These are phyloP conservation scores for Danio aesculapii DNA, from an alignment of 2,797 vertebrate species.

Conservation along the genomic window DNA sequence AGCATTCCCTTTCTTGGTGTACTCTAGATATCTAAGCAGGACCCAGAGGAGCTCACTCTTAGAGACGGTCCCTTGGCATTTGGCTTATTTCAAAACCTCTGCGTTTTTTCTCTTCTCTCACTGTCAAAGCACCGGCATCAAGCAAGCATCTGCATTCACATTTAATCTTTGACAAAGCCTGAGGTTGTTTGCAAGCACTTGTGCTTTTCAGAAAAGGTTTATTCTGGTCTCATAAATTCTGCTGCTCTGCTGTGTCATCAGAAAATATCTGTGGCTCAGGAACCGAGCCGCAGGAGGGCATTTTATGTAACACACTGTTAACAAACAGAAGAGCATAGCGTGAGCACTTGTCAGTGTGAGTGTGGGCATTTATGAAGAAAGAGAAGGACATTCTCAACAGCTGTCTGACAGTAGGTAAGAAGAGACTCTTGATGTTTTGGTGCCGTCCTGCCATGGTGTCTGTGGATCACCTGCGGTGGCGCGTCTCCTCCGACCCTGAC, in stretches of 20 bases:
- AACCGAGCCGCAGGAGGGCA: slow-evolving; percentile 42
- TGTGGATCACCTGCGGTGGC: slow-evolving; percentile 78
- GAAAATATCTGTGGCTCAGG: slow-evolving; percentile 41
- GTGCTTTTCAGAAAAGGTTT: slow-evolving; percentile 46
- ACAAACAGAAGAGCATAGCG: slow-evolving; percentile 29
- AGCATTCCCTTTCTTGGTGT: slow-evolving; percentile 28
- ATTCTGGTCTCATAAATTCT: slow-evolving; percentile 49
- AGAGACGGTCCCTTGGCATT: slow-evolving; percentile 28
- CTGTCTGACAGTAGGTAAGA: slow-evolving; percentile 73
- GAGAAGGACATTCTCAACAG: slow-evolving; percentile 56
- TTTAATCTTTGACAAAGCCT: slow-evolving; percentile 49
- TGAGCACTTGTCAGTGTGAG: slow-evolving; percentile 20
- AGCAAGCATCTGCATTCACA: slow-evolving; percentile 31
- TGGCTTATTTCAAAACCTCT: slow-evolving; percentile 38
- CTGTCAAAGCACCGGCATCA: slow-evolving; percentile 35
- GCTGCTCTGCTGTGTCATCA: slow-evolving; percentile 48
- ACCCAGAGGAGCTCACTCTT: slow-evolving; percentile 45
- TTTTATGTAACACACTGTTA: slow-evolving; percentile 52
- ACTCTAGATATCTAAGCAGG: slow-evolving; percentile 46
- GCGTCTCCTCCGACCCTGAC: slow-evolving; percentile 66
- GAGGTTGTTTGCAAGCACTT: slow-evolving; percentile 47
- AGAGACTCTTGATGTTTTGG: slow-evolving; percentile 75
- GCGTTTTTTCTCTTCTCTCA: neutral
- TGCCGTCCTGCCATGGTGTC: slow-evolving; percentile 77
- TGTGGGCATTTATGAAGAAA: slow-evolving; percentile 27